Evolutionary conservation across 2,113 vertebrate genomes (phyloP).

Genomic region (Grantiella picta): DNA sequence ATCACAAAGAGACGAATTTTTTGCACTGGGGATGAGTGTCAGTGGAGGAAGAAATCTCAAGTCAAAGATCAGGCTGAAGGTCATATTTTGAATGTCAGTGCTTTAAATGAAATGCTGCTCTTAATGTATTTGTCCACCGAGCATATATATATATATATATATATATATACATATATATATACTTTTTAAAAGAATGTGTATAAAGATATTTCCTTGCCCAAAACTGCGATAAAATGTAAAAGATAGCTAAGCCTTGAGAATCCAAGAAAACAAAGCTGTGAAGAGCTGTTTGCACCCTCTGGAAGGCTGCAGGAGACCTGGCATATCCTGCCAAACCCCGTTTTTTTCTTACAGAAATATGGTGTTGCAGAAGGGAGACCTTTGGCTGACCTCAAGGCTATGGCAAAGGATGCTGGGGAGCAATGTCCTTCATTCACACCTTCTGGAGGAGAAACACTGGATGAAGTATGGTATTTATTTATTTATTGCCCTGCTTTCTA

Average conservation of each 20-base stretch:
- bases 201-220: background rate
- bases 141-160: background rate
- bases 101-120: background rate
- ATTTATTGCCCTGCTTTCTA: background rate
- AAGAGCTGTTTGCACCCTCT: background rate
- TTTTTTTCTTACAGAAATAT: constrained; percentile 77
- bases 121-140: background rate
- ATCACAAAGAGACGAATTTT: background rate
- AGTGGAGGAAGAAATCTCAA: background rate
- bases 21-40: background rate
- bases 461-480: constrained; percentile 78
- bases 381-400: constrained; percentile 84
- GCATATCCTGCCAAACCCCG: fast-evolving
- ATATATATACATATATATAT: background rate
- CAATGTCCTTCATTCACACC: constrained; percentile 86
- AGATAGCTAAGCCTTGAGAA: background rate
- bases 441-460: constrained; percentile 88
- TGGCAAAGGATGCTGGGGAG: constrained; percentile 88
- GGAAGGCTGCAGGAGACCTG: background rate
- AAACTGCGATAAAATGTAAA: background rate
- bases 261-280: background rate
- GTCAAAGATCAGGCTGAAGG: background rate
- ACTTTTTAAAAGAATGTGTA: background rate
- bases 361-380: constrained; percentile 87
- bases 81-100: background rate